Evolutionary conservation across 2,888 invertebrate genomes (phyloP), one percentile per base, ranked within the genome.

Genomic region (Drosophila kambysellisi): DNA sequence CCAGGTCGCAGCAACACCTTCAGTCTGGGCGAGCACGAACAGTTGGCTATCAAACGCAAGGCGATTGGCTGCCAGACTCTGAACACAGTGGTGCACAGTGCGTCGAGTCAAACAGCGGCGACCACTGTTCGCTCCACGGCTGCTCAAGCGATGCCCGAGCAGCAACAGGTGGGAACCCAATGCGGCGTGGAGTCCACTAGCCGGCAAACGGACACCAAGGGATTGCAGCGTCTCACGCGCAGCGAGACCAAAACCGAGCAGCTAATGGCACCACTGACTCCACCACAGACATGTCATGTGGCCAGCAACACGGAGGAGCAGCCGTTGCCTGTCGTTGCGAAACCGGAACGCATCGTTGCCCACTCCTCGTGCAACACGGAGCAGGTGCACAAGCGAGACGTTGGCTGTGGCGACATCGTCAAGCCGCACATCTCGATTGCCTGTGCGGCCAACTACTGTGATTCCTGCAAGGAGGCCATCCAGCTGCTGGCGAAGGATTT

Each of bases 391-490:
- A 94, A 94, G 46, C 94, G 94, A 7, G 94, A 95, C 76, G 94
- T 94, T 1, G 94, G 94, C 25, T 94, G 94, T 43, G 94, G 94
- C 1, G 94, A 94, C 32, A 93, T 94, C 12, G 91, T 94, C 2
- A 94, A 93, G 80, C 93, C 94, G 80, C 94, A 94, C 59, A 94
- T 94, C 51, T 93, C 93, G 0, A 94, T 94, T 37, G 93, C 94
- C 17, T 93, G 94, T 77, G 93, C 94, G 48, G 94, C 94, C 33
- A 94, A 94, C 79, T 94, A 94, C 79, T 95, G 95, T 93, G 95
- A 95, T 89, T 95, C 95, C 73, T 95, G 95, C 87, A 95, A 94
- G 83, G 94, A 94, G 80, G 94, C 94, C 46, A 94, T 95, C 15
- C 94, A 94, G 70, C 93, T 93, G 70, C 92, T 95, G 74, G 95